These are phyloP conservation scores for Hestina assimilis DNA, from an alignment of 1,140 invertebrate species.

Conservation along the genomic window DNA sequence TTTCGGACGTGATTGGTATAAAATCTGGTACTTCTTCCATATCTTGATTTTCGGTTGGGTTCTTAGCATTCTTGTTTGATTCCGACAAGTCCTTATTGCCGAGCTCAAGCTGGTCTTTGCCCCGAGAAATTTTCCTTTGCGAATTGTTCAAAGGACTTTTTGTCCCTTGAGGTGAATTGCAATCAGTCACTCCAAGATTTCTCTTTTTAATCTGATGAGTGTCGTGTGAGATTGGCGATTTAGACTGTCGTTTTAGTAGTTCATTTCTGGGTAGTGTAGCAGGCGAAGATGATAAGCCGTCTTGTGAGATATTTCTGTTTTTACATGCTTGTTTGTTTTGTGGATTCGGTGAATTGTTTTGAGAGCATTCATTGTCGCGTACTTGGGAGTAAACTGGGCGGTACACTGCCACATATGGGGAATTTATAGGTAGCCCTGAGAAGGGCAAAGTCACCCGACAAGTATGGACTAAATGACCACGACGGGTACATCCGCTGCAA, in stretches of 20 bases:
- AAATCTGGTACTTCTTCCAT: slow-evolving; percentile 44
- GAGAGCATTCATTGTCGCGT: slow-evolving; percentile 5
- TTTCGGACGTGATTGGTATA: slow-evolving; percentile 42
- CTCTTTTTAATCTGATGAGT: slow-evolving; percentile 54
- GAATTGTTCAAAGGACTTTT: slow-evolving; percentile 32
- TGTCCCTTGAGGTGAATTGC: slow-evolving; percentile 25
- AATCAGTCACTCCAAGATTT: slow-evolving; percentile 31
- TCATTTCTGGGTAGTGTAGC: slow-evolving; percentile 27
- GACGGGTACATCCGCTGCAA: slow-evolving; percentile 82
- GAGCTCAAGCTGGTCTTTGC: slow-evolving; percentile 25
- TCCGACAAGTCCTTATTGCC: slow-evolving; percentile 30
- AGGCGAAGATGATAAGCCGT: slow-evolving; percentile 22
- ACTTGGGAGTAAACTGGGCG: slow-evolving; percentile 40
- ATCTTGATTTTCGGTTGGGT: slow-evolving; percentile 5
- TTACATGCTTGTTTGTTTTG: slow-evolving; percentile 24
- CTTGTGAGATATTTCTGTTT: slow-evolving; percentile 19
- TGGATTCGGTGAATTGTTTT: slow-evolving; percentile 18
- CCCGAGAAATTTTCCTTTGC: slow-evolving; percentile 37
- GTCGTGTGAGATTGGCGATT: slow-evolving; percentile 54
- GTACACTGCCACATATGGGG: slow-evolving; percentile 58
- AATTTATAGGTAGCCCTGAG: slow-evolving; percentile 57
- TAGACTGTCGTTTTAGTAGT: slow-evolving; percentile 54
- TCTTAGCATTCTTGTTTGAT: slow-evolving; percentile 26
- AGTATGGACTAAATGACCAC: slow-evolving; percentile 81
- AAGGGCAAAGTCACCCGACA: slow-evolving; percentile 69